phyloP scores from a whole-genome alignment of 2,797 vertebrate genomes.

The Netta rufina region DNA sequence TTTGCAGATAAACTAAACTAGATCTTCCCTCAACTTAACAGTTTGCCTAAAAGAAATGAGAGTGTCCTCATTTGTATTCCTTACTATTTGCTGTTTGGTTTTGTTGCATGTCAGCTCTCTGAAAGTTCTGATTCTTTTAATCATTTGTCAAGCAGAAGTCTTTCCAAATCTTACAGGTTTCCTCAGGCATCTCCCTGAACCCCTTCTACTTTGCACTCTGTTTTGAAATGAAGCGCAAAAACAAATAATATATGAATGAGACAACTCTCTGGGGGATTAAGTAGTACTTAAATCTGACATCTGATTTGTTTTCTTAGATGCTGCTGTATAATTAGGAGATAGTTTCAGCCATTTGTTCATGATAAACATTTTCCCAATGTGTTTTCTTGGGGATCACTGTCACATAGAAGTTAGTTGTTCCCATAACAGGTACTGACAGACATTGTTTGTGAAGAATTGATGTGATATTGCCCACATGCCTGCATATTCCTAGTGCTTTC shows the following conservation, averaged over 20 bases:
- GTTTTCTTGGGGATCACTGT: neutral
- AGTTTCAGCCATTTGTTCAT: neutral
- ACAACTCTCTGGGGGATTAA: neutral
- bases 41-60: neutral
- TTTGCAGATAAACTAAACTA: neutral
- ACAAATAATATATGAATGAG: neutral
- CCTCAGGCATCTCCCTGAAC: neutral
- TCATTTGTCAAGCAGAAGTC: neutral
- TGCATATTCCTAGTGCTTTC: neutral
- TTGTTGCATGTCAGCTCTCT: neutral
- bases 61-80: neutral
- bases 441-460: neutral
- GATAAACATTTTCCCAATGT: neutral
- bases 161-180: neutral
- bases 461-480: neutral
- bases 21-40: neutral
- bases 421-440: neutral
- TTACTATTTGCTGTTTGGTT: neutral
- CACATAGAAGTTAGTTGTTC: neutral
- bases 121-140: neutral
- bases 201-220: neutral
- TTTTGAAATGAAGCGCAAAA: neutral
- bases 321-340: neutral
- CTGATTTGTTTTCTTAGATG: neutral
- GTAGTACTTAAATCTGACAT: neutral